phyloP scores from a whole-genome alignment of 2,888 invertebrate species.

The Brenthis daphne region DNA sequence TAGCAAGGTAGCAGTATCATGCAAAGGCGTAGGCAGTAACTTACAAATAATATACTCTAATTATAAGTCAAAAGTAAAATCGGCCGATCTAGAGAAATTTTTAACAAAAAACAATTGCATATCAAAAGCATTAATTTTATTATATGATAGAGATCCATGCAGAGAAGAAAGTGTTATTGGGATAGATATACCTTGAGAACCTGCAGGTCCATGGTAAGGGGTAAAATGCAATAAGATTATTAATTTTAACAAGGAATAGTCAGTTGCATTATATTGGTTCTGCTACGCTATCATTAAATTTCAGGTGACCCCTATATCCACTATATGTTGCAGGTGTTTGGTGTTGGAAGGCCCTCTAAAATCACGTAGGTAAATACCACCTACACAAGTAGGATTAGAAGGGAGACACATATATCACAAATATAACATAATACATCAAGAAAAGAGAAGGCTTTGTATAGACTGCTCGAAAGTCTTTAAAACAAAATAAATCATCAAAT shows the following conservation, averaged over 20 bases:
- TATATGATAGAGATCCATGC: slow-evolving; percentile 63
- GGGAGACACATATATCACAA: slow-evolving; percentile 65
- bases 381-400: slow-evolving; percentile 59
- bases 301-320: slow-evolving; percentile 72
- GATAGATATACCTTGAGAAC: slow-evolving; percentile 83
- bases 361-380: slow-evolving; percentile 57
- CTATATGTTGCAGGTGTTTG: slow-evolving; percentile 50
- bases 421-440: slow-evolving; percentile 74
- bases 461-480: slow-evolving; percentile 52
- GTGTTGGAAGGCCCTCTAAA: slow-evolving; percentile 59
- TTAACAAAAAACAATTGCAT: slow-evolving; percentile 42
- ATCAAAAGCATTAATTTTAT: slow-evolving; percentile 46
- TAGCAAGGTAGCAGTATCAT: slow-evolving; percentile 37
- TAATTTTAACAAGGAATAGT: slow-evolving; percentile 75
- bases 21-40: slow-evolving; percentile 35
- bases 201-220: slow-evolving; percentile 81
- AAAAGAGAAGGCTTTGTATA: slow-evolving; percentile 62
- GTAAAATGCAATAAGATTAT: slow-evolving; percentile 79
- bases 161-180: slow-evolving; percentile 77
- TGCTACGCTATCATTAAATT: slow-evolving; percentile 56
- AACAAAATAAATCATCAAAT: slow-evolving; percentile 47
- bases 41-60: slow-evolving; percentile 10
- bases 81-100: slow-evolving; percentile 22
- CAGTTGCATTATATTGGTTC: slow-evolving; percentile 57
- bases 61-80: slow-evolving; percentile 24